These are phyloP conservation scores for Atlantisia rogersi DNA, from an alignment of 2,113 vertebrate species.

Conservation along the genomic window DNA sequence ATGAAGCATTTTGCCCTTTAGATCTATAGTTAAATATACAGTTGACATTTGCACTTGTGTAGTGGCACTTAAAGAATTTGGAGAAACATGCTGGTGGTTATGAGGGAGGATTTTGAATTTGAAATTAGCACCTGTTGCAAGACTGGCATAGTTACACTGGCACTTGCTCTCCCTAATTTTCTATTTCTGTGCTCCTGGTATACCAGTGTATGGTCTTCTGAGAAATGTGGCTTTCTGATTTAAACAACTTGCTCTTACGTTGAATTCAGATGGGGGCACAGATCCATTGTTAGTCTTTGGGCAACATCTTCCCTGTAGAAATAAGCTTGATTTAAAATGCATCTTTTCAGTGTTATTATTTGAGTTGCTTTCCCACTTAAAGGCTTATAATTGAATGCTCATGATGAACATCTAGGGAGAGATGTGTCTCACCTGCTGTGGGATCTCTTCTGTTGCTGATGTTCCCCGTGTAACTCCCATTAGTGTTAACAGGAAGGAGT, in stretches of 20 bases:
- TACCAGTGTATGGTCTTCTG: neutral
- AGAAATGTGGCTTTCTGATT: neutral
- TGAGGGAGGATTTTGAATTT: neutral
- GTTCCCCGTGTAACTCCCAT: conserved; percentile 17
- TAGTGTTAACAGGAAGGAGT: conserved; percentile 48
- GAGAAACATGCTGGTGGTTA: neutral
- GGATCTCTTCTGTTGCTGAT: conserved; percentile 20
- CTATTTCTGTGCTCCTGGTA: neutral
- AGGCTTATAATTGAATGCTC: conserved; percentile 60
- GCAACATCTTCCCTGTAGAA: neutral
- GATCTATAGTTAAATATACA: neutral
- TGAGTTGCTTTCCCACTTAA: conserved; percentile 19
- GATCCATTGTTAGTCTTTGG: neutral
- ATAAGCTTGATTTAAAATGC: conserved; percentile 14
- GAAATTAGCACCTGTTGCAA: neutral
- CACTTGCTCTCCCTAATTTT: neutral
- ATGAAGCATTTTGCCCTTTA: neutral
- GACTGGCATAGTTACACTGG: neutral
- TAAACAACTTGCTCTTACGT: neutral
- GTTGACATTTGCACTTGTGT: neutral
- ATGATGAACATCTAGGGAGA: conserved; percentile 13
- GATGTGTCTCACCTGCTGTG: neutral
- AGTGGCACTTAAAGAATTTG: neutral
- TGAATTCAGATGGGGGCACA: neutral
- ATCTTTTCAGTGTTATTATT: neutral